phyloP scores from a whole-genome alignment of 2,888 invertebrate species.

The Campoletis raptor region DNA sequence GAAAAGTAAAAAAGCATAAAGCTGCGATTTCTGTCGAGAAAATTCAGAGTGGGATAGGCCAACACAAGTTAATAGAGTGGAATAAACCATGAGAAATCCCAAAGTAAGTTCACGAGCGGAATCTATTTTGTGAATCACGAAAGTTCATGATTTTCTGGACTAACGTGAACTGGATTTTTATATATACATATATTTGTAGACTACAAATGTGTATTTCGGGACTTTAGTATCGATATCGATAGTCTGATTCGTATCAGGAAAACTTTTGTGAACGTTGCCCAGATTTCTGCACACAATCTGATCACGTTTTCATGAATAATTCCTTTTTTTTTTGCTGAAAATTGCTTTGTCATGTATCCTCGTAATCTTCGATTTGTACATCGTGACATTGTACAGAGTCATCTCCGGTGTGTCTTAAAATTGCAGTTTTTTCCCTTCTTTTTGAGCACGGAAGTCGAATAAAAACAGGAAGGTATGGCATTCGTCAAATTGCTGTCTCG shows the following conservation, averaged over 20 bases:
- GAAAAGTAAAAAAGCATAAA: not conserved
- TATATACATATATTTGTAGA: not conserved
- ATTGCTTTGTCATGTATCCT: not conserved
- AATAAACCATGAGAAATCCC: slow-evolving; percentile 5
- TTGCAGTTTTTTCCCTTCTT: not conserved
- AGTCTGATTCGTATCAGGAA: not conserved
- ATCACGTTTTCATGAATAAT: slow-evolving; percentile 4
- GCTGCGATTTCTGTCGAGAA: not conserved
- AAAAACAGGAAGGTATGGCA: not conserved
- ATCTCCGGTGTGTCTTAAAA: not conserved
- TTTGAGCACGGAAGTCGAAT: not conserved
- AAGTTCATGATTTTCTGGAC: not conserved
- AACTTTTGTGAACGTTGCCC: not conserved
- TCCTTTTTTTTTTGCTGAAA: not conserved
- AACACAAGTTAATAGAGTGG: not conserved
- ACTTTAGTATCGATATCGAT: not conserved
- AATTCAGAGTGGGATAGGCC: slow-evolving; percentile 1
- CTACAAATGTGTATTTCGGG: not conserved
- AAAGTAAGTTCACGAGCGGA: not conserved
- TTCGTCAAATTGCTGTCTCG: slow-evolving; percentile 9
- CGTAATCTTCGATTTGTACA: not conserved
- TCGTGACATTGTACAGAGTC: not conserved
- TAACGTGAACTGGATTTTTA: not conserved
- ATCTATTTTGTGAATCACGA: not conserved
- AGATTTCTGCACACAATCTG: not conserved